Evolutionary conservation across 2,888 invertebrate genomes (phyloP), one percentile per base, ranked within the genome.

Genomic region (Hyles lineata): DNA sequence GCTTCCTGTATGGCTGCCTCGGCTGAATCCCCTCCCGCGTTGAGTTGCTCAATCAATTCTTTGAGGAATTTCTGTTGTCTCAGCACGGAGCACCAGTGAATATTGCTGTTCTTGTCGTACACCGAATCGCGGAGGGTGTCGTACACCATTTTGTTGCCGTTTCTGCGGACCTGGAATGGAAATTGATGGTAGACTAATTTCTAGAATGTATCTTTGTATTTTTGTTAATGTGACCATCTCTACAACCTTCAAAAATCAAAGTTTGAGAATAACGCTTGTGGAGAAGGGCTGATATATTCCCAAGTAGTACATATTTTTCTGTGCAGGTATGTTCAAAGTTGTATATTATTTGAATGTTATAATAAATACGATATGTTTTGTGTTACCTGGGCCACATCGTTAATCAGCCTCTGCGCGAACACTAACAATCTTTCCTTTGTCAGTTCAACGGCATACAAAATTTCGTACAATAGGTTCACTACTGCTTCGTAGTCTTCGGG

Each of bases 321-420:
- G 3, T 0, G 35, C 7, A 35, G 35, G 7, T 7, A 35, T n/a
- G n/a, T n/a, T n/a, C 35, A 35, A 8, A 0, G 0, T 8, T 9
- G 35, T 35, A 35, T 8, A 1, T 35, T 35, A 9, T 35, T 35
- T 35, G 35, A 35, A 8, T 9, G 35, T 8, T 35, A 35, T 9
- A 9, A 9, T 9, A 8, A 35, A 9, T 35, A 9, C 0, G 0
- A 35, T 1, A 9, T 9, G 9, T 9, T 43, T 43, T 1, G 9
- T 2, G 29, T 78, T 83, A 96, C 95, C 88, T 97, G 96, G 1
- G 97, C 95, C 0, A 98, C 97, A 76, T 98, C 97, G 80, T 98
- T 98, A 70, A 97, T 95, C 92, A 98, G 95, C 88, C 98, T 97
- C 76, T 96, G 96, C 0, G 97, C 97, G 77, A 97, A 96, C 35